phyloP scores from a whole-genome alignment of 2,888 invertebrate species.

The Pammene aurita region DNA sequence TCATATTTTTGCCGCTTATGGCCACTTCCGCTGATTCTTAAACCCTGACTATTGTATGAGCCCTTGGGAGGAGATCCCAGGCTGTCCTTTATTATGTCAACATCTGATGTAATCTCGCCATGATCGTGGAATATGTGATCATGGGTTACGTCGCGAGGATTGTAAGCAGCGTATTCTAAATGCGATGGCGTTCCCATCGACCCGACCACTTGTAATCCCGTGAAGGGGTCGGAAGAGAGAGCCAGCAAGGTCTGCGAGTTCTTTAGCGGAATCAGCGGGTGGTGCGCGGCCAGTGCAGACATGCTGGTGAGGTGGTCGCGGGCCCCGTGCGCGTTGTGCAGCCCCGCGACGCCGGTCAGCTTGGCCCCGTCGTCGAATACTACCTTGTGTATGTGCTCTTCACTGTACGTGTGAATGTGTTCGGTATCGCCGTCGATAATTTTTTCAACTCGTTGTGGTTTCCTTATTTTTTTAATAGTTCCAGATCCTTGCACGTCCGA shows the following conservation, averaged over 20 bases:
- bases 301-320: constrained; percentile 60
- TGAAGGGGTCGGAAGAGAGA: constrained; percentile 58
- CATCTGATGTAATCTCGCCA: constrained; percentile 70
- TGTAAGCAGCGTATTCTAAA: constrained; percentile 73
- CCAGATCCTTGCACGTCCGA: constrained; percentile 75
- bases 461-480: constrained; percentile 73
- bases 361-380: constrained; percentile 66
- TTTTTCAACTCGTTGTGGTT: constrained; percentile 79
- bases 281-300: constrained; percentile 57
- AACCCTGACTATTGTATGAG: constrained; percentile 70
- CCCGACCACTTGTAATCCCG: constrained; percentile 60
- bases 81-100: constrained; percentile 65
- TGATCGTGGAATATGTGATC: constrained; percentile 80
- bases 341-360: constrained; percentile 54
- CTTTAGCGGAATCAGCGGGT: constrained; percentile 63
- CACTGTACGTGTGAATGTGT: constrained; percentile 80
- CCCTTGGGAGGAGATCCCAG: constrained; percentile 66
- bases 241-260: constrained; percentile 61
- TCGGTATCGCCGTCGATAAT: constrained; percentile 80
- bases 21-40: constrained; percentile 56
- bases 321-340: constrained; percentile 3
- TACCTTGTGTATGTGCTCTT: constrained; percentile 78
- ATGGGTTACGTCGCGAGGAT: constrained; percentile 78
- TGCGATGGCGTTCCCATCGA: constrained; percentile 68
- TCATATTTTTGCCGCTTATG: constrained; percentile 60